phyloP scores from a whole-genome alignment of 2,888 invertebrate genomes.

The Cancer borealis region DNA sequence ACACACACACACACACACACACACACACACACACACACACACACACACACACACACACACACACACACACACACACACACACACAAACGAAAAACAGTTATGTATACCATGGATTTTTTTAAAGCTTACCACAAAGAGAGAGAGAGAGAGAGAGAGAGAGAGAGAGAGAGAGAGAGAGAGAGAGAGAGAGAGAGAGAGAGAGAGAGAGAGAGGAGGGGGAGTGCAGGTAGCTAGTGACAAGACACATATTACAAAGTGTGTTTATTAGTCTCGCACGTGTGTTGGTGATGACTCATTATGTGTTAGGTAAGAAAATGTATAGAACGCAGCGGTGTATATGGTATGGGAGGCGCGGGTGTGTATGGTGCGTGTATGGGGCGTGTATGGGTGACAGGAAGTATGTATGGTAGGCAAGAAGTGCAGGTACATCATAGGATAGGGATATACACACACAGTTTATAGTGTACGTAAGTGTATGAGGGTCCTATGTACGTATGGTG shows the following conservation, averaged over 20 bases:
- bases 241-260: not conserved
- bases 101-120: no score
- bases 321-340: not conserved
- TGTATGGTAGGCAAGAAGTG: not conserved
- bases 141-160: not conserved
- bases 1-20: no score
- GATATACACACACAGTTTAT: not conserved
- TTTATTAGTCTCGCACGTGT: not conserved
- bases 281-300: not conserved
- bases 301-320: not conserved
- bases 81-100: no score
- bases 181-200: conserved; percentile 22
- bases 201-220: not conserved
- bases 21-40: no score
- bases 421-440: not conserved
- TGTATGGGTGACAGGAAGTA: not conserved
- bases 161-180: not conserved
- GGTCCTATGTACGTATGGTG: not conserved
- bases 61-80: no score
- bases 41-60: no score
- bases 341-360: not conserved
- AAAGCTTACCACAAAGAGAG: no score
- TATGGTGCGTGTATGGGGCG: not conserved
- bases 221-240: not conserved
- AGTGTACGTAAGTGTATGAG: not conserved